Evolutionary conservation across 2,797 vertebrate species (phyloP).

Genomic region (Sarcoramphus papa): DNA sequence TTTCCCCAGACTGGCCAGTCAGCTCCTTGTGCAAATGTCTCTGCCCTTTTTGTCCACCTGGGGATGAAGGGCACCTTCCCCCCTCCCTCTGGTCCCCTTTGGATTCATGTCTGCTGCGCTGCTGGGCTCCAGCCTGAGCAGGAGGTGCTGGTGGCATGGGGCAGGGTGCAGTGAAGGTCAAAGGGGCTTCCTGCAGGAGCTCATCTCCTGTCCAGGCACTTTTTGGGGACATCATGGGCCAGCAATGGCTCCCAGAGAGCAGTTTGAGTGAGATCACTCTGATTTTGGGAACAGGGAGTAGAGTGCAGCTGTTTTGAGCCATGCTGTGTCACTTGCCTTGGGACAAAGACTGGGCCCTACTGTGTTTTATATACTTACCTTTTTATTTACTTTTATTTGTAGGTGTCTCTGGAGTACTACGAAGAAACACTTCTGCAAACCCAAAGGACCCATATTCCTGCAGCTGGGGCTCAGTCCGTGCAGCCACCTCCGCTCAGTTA

Average conservation of each 20-base stretch:
- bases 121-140: background rate
- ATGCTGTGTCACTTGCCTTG: background rate
- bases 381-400: background rate
- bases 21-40: background rate
- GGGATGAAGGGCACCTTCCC: background rate
- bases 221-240: background rate
- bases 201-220: background rate
- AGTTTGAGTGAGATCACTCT: background rate
- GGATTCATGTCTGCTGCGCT: background rate
- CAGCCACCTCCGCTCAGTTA: background rate
- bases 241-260: background rate
- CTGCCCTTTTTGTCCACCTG: background rate
- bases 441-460: background rate
- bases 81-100: background rate
- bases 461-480: background rate
- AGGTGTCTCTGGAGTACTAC: background rate
- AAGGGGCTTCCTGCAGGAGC: background rate
- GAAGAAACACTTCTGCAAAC: background rate
- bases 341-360: background rate
- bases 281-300: background rate
- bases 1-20: background rate
- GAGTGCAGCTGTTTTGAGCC: background rate
- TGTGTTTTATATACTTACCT: background rate
- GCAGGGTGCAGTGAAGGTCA: background rate
- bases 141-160: background rate